Percentiles rank a stretch among this genome's conserved stretches.
phyloP scores from a whole-genome alignment of 2,888 invertebrate genomes.

The Tetragonisca angustula region DNA sequence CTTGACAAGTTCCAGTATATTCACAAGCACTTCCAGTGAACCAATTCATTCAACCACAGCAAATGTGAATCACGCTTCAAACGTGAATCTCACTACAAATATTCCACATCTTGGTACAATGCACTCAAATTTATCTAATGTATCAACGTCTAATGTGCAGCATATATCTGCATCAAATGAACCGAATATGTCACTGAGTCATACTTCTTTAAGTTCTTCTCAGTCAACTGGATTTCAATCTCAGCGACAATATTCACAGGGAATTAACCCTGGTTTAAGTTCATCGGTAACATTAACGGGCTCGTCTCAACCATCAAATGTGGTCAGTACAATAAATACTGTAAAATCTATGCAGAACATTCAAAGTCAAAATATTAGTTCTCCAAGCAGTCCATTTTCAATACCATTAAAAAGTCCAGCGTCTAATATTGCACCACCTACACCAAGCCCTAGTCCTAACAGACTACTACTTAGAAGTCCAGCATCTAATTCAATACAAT shows the following conservation, averaged over 20 bases:
- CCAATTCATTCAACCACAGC: conserved; percentile 78
- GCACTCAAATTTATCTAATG: conserved; percentile 79
- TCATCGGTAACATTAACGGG: conserved; percentile 73
- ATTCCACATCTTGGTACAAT: conserved; percentile 80
- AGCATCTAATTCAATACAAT: conserved; percentile 82
- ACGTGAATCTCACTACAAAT: conserved; percentile 76
- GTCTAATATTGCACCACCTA: conserved; percentile 82
- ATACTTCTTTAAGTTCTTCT: conserved; percentile 74
- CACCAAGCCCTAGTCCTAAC: conserved; percentile 83
- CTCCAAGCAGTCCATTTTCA: conserved; percentile 82
- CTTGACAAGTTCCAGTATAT: conserved; percentile 77
- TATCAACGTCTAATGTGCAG: conserved; percentile 76
- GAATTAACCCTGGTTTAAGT: conserved; percentile 69
- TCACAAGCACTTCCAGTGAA: conserved; percentile 79
- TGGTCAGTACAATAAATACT: conserved; percentile 74
- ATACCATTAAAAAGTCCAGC: conserved; percentile 83
- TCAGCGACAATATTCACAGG: conserved; percentile 79
- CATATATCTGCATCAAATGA: conserved; percentile 76
- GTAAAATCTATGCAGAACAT: conserved; percentile 82
- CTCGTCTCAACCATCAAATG: conserved; percentile 69
- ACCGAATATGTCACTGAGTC: conserved; percentile 75
- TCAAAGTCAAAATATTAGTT: conserved; percentile 80
- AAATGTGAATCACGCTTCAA: conserved; percentile 77
- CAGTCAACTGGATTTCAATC: conserved; percentile 74
- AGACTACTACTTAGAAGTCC: conserved; percentile 81